Evolutionary conservation across 2,888 invertebrate genomes (phyloP).

Genomic region (Hyppa rectilinea): DNA sequence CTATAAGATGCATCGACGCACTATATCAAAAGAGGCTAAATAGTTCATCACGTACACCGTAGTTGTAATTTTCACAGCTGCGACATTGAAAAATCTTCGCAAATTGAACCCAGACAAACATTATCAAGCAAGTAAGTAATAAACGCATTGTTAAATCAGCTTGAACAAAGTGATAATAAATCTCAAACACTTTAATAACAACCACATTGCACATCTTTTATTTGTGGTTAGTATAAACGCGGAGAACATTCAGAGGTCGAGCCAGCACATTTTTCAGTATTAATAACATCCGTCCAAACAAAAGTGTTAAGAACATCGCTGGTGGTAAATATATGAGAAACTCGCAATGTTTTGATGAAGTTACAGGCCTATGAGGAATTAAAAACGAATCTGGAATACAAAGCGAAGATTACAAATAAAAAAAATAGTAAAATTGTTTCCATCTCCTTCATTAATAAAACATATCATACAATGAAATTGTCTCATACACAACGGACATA

Average conservation of each 20-base stretch:
- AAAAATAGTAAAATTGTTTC: neutral
- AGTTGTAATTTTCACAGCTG: too few relatives aligned
- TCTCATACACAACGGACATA: conserved; percentile 5
- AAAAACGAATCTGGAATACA: neutral
- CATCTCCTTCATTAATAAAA: neutral
- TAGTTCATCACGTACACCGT: too few relatives aligned
- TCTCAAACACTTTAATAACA: neutral
- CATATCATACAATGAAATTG: neutral
- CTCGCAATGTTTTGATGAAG: neutral
- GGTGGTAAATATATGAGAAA: conserved; percentile 11
- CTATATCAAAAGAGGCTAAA: too few relatives aligned
- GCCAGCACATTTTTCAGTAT: conserved; percentile 20
- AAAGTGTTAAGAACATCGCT: neutral
- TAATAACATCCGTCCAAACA: conserved; percentile 47
- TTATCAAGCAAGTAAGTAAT: neutral
- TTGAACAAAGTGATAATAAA: conserved; percentile 2
- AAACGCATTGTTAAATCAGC: neutral
- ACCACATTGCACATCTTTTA: conserved; percentile 1
- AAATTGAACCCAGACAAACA: too few relatives aligned
- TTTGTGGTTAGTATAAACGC: conserved; percentile 1
- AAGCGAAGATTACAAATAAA: neutral
- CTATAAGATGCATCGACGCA: too few relatives aligned
- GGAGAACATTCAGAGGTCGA: conserved; percentile 34
- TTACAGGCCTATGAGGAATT: neutral
- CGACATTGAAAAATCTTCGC: too few relatives aligned